Base-by-base conservation (phyloP, 64 coral and sea anemone genomes). In the Actinia equina region DNA sequence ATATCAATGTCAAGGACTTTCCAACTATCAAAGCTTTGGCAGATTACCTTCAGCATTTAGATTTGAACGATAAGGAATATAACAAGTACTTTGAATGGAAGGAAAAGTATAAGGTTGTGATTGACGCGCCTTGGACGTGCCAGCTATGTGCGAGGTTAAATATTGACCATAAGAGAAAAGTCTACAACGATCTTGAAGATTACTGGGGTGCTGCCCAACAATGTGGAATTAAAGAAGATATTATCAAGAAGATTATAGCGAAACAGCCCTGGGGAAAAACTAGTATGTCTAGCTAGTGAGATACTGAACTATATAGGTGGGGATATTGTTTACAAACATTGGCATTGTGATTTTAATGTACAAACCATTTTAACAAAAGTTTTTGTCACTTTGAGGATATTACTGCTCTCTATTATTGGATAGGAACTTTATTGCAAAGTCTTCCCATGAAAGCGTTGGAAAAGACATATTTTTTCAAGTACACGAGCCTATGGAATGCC, bases 1-100 rank as follows among this genome's bases (percentile, higher is more conserved):
- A 87, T 80, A 90, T 94, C 5, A 89, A 94, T 71, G 92, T 87
- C 7, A 76, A 89, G 8, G 88, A 94, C 83, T 94, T 94, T 51
- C 56, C 82, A 7, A 83, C 91, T 41, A 83, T 88, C 8, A 23
- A 93, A 79, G 49, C 83, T 18, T 79, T 93, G 43, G 87, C 91
- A 9, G 91, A 89, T 45, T 89, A 93, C 83, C 85, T 93, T 17
- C 77, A 57, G 22, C 77, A 70, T 22, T 71, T 93, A 18, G 87
- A 93, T 64, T 52, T 26, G 10, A 93, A 93, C 20, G 77, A 90
- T 22, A 94, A 53, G 25, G 92, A 87, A 20, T 94, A 85, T 37
- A 94, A 90, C 12, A 82, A 89, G 44, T 89, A 80, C 37, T 93
- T 93, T 86, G 55, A 44, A 14, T 93, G 91, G 91, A 93, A 64